Base-by-base conservation (phyloP, 2,888 invertebrate species). In the Nymphalis c-album region DNA sequence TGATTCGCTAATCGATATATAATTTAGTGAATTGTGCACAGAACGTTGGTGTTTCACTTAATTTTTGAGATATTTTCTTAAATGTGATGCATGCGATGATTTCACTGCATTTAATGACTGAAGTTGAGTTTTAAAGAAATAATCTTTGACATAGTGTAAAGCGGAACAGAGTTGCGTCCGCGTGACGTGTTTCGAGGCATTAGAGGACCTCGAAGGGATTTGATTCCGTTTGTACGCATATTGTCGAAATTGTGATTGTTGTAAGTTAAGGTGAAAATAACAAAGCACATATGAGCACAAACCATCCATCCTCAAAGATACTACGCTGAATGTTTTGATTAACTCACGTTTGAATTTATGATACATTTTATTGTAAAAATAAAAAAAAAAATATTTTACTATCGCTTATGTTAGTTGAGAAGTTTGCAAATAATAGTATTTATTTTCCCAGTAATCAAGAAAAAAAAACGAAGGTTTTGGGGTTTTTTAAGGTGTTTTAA, bases 341-440 rank as follows among this genome's bases (percentile, higher is more conserved):
- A 84, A 88, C 81, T 89, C 91, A 90, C 89, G 91, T 91, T 92
- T 92, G 86, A 92, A 91, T 91, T 91, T 92, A 92, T 91, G 85
- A 91, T 88, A 92, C 92, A 92, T 91, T 91, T 92, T 92, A 91
- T 91, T 89, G 83, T 87, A 87, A 88, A 90, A 88, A 82, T 82
- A 80, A 67, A n/a, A 51, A 67, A n/a, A 51, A 77, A 85, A 84
- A 88, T 91, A 91, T 91, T 91, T 91, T 90, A 90, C 84, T 91
- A 90, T 88, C 83, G 85, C 90, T 91, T 90, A 89, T 85, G 91
- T 91, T 91, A 90, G 89, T 90, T 90, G 85, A 85, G 81, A 87
- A 81, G 89, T 90, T 91, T 87, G 89, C 88, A 88, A 85, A 89
- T 89, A 85, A 89, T 89, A 90, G 85, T 86, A 84, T 90, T 91